These are phyloP conservation scores for Prionchulus punctatus DNA, from an alignment of 2,888 invertebrate species.

Conservation along the genomic window DNA sequence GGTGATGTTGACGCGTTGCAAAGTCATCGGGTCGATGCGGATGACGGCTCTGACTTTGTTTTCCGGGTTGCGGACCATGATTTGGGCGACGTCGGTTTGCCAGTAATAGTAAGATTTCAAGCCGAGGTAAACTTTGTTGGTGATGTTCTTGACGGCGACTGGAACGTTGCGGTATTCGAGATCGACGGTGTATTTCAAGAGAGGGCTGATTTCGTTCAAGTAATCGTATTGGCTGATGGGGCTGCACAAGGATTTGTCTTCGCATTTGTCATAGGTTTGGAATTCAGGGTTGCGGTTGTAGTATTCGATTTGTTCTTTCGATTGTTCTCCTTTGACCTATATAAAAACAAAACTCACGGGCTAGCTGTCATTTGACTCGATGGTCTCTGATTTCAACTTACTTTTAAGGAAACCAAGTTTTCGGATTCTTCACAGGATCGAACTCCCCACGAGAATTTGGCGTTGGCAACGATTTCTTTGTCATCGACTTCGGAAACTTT, in stretches of 20 bases:
- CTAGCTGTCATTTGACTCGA: too few species aligned
- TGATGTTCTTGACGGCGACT: slow-evolving; percentile 1
- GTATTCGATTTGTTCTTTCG: neutral
- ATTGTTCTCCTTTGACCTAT: neutral
- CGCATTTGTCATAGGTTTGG: neutral
- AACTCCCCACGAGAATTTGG: too few species aligned
- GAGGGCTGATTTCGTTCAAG: neutral
- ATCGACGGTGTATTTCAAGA: neutral
- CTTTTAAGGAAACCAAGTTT: too few species aligned
- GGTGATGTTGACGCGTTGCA: slow-evolving; percentile 21
- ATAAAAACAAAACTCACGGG: neutral
- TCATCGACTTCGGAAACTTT: neutral
- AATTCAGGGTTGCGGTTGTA: neutral
- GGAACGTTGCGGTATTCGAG: slow-evolving; percentile 1
- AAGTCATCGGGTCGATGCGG: slow-evolving; percentile 22
- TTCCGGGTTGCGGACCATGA: slow-evolving; percentile 7
- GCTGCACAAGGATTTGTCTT: neutral
- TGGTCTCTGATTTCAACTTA: too few species aligned
- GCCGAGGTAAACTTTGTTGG: slow-evolving; percentile 9
- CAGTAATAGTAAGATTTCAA: slow-evolving; percentile 7
- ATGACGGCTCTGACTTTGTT: slow-evolving; percentile 5
- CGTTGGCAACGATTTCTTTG: too few species aligned
- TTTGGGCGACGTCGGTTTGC: slow-evolving; percentile 7
- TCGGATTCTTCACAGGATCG: too few species aligned
- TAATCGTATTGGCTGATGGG: neutral